Evolutionary conservation across 2,888 invertebrate species (phyloP).

Genomic region (Nephrotoma guestfalica): DNA sequence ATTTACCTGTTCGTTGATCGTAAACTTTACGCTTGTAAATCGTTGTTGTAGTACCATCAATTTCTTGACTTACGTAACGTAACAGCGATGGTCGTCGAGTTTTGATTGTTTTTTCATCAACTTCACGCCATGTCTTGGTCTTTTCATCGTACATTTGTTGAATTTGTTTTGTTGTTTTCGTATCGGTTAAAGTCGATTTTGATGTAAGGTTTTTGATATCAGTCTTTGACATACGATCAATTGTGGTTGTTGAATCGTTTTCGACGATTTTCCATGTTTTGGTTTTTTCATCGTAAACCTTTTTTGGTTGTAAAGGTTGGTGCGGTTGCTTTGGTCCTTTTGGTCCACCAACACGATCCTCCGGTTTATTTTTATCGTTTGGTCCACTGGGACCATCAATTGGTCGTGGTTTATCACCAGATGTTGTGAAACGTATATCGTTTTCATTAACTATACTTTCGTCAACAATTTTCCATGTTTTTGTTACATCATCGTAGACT

Average conservation of each 20-base stretch:
- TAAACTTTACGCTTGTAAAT: conserved; percentile 32
- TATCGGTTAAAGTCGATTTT: background rate
- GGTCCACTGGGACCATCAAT: background rate
- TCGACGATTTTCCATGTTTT: background rate
- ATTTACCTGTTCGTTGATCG: conserved; percentile 28
- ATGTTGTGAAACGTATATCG: conserved; percentile 9
- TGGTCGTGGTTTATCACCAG: background rate
- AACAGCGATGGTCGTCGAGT: conserved; percentile 23
- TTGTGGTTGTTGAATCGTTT: background rate
- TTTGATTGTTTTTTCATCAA: conserved; percentile 21
- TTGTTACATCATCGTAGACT: conserved; percentile 15
- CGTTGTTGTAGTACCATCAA: conserved; percentile 29
- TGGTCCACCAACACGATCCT: background rate
- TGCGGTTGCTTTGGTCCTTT: background rate
- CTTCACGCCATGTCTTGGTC: conserved; percentile 29
- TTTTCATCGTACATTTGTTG: conserved; percentile 31
- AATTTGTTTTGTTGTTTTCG: conserved; percentile 21
- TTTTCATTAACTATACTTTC: conserved; percentile 14
- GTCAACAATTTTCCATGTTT: conserved; percentile 15
- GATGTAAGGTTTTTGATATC: conserved; percentile 5
- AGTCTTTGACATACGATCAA: conserved; percentile 3
- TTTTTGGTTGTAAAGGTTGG: background rate
- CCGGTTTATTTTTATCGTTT: background rate
- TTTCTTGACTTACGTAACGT: conserved; percentile 30
- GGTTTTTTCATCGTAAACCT: background rate